Conservation (phyloP, 2,113 vertebrate species). For the Alligator sinensis region DNA sequence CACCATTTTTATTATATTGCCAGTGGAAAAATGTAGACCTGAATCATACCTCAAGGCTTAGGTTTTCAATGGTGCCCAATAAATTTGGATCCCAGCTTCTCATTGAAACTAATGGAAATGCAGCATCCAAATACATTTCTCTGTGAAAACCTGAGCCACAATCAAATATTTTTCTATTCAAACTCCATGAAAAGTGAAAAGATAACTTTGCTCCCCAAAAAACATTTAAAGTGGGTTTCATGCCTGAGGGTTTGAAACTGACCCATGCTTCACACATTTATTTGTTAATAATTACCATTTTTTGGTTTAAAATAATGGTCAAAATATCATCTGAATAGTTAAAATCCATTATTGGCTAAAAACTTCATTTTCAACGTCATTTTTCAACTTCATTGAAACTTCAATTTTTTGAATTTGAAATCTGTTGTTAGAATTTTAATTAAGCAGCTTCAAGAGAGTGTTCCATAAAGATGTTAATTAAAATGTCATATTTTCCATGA, state of each 20-base stretch:
- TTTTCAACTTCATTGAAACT: too few relatives aligned
- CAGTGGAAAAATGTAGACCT: background rate
- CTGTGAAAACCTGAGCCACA: too few relatives aligned
- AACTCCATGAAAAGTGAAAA: background rate
- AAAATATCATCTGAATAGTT: background rate
- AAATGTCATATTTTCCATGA: background rate
- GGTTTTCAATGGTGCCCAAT: background rate
- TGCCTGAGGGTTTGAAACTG: too few relatives aligned
- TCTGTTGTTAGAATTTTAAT: background rate
- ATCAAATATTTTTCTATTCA: too few relatives aligned
- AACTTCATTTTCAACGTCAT: background rate
- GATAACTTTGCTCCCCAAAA: background rate
- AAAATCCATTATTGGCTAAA: background rate
- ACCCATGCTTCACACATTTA: background rate
- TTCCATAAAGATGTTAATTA: background rate
- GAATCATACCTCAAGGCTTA: background rate
- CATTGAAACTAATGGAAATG: background rate
- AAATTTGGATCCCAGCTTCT: background rate
- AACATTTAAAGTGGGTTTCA: background rate
- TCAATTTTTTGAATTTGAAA: background rate
- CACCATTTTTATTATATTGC: background rate
- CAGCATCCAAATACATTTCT: background rate
- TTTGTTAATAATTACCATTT: background rate
- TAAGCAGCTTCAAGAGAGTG: background rate
- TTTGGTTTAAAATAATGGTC: background rate